Evolutionary conservation across 2,797 vertebrate genomes (phyloP), one percentile per base, ranked within the genome.

Genomic region (Pangasius krempfi): DNA sequence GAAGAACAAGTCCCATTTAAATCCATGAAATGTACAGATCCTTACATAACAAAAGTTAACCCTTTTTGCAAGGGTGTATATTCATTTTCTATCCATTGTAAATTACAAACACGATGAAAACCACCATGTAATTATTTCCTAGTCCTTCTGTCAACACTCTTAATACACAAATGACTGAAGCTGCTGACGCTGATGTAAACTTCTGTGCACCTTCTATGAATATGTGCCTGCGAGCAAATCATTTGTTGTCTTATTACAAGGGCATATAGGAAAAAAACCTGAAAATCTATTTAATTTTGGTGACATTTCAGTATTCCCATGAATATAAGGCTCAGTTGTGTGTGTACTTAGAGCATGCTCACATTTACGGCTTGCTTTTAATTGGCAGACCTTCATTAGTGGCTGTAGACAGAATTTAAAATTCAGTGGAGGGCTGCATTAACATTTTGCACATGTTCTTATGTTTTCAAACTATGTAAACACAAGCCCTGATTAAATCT

Each of bases 351-450:
- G 68, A 50, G 73, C 33, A 22, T 70, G 73, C 52, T 85, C 37
- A 40, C 44, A 84, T 76, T 70, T 8, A 83, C 33, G 37, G 12
- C 16, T 83, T 72, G 68, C 47, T 75, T 88, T 84, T 84, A 88
- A 84, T 47, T 76, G 68, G 72, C 72, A 66, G 87, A 50, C 56
- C 80, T 75, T 88, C 70, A 76, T 88, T 78, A 84, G 72, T 33
- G 60, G 82, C 58, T 79, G 58, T 58, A 78, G 72, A 88, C 60
- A 60, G 50, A 80, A 79, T 85, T 86, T 37, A n/a, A 86, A 73
- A 86, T 73, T 85, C 84, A 86, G 52, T 37, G 66, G 54, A 54
- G 70, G 64, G 25, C 64, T 62, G 50, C 86, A 73, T 87, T 80
- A 87, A 75, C n/a, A 50, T 84, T 84, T 72, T 56, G 75, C 22